A percentile compares a stretch with the other conserved stretches of the same genome.
These are phyloP conservation scores for Morone chrysops DNA, from an alignment of 2,113 vertebrate species.

Conservation along the genomic window DNA sequence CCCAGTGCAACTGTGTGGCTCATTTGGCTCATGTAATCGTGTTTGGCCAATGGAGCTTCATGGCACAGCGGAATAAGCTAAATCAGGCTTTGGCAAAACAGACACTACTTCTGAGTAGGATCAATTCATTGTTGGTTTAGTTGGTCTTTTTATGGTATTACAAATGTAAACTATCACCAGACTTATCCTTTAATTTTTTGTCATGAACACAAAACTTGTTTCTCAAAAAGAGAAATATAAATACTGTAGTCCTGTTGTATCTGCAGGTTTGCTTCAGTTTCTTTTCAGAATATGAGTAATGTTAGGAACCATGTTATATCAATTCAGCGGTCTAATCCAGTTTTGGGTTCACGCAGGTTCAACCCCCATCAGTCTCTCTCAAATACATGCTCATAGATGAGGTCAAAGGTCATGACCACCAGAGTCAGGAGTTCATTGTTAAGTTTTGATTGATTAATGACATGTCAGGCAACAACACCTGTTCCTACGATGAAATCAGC, in stretches of 20 bases:
- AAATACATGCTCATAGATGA: constrained; percentile 41
- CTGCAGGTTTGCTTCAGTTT: neutral
- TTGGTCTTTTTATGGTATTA: neutral
- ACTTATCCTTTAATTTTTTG: neutral
- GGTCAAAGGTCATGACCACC: constrained; percentile 68
- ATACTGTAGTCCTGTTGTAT: neutral
- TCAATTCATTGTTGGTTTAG: neutral
- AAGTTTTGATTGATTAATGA: constrained; percentile 76
- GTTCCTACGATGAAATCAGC: constrained; percentile 66
- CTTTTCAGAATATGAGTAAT: neutral
- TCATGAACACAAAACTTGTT: neutral
- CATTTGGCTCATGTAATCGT: neutral
- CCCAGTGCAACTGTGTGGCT: neutral
- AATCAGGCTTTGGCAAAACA: neutral
- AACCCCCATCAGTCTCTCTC: constrained; percentile 58
- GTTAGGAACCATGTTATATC: neutral
- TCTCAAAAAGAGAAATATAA: neutral
- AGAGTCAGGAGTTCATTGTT: constrained; percentile 67
- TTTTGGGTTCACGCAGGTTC: constrained; percentile 46
- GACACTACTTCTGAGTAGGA: neutral
- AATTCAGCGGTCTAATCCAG: constrained; percentile 11
- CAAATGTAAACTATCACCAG: neutral
- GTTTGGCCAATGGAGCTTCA: neutral
- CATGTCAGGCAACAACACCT: constrained; percentile 70
- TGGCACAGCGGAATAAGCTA: neutral